Evolutionary conservation across 2,888 invertebrate species (phyloP), one percentile per base, ranked within the genome.

Genomic region (Drosophila pseudotalamancana): DNA sequence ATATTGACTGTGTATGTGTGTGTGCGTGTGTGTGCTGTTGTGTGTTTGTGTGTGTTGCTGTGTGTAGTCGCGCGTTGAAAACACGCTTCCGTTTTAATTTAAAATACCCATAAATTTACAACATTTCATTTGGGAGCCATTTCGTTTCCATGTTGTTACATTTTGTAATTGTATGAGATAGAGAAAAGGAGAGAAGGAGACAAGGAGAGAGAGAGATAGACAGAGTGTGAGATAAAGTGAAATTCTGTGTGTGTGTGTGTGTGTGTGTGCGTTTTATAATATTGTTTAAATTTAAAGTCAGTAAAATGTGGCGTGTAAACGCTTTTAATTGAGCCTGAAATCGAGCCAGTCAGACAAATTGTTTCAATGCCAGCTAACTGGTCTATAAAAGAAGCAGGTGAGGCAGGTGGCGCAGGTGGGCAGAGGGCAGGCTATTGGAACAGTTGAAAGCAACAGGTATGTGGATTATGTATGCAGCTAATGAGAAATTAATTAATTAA

Each of bases 51-150:
- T 34, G 32, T 50, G 25, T 49, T 27, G 40, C 46, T 64, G 55
- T 77, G 72, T 74, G 72, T 60, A 83, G 72, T 71, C 77, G 72
- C 63, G 75, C 73, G 88, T 66, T 88, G 78, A 88, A 89, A 89
- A 87, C 89, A 87, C 87, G 88, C 88, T 90, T 89, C 89, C 90
- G 88, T 90, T 90, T 90, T 90, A 90, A 90, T 90, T 90, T 90
- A 90, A 90, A 90, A 90, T 90, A 89, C 88, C 89, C 90, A 90
- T 90, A 90, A 90, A 90, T 90, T 90, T 89, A 88, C 78, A 80
- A 85, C 88, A 89, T 88, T 83, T 90, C 90, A 90, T 90, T 89
- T 81, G 89, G 90, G 89, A 89, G 89, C 87, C 89, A 89, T 89
- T 89, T 75, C 80, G 77, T 84, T 77, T 75, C 75, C 76, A 72